These are phyloP conservation scores for Poeciliopsis infans DNA, from an alignment of 2,797 vertebrate genomes.

Conservation along the genomic window DNA sequence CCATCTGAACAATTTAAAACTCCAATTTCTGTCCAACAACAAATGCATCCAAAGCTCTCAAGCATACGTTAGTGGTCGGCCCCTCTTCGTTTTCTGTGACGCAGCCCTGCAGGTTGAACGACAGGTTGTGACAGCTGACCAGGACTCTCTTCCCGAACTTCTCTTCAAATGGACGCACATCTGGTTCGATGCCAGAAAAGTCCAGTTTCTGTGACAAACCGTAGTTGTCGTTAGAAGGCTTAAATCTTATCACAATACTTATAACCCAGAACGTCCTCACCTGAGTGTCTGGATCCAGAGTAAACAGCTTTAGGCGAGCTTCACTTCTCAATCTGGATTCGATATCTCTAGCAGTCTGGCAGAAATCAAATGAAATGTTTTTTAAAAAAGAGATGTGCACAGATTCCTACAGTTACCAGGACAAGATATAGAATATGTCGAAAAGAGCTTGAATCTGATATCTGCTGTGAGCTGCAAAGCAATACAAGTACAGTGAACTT, in stretches of 20 bases:
- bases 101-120: slow-evolving; percentile 95
- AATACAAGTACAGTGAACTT: background rate
- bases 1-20: slow-evolving; percentile 51
- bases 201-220: slow-evolving; percentile 88
- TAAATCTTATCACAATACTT: background rate
- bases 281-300: slow-evolving; percentile 95
- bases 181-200: slow-evolving; percentile 89
- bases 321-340: slow-evolving; percentile 94
- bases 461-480: background rate
- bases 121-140: slow-evolving; percentile 92
- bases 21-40: slow-evolving; percentile 2
- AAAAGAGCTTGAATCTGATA: background rate
- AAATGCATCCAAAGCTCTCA: background rate
- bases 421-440: background rate
- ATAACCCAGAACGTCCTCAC: slow-evolving; percentile 67
- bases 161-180: slow-evolving; percentile 94
- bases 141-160: slow-evolving; percentile 95
- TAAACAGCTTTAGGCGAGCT: slow-evolving; percentile 92
- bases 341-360: slow-evolving; percentile 89
- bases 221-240: slow-evolving; percentile 8
- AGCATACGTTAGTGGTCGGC: slow-evolving; percentile 91
- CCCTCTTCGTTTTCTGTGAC: slow-evolving; percentile 95
- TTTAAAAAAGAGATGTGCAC: background rate
- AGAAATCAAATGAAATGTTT: slow-evolving; percentile 41
- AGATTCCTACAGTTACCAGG: background rate